Conservation (phyloP, 2,888 invertebrate genomes). For the Eumerus sabulonum region DNA sequence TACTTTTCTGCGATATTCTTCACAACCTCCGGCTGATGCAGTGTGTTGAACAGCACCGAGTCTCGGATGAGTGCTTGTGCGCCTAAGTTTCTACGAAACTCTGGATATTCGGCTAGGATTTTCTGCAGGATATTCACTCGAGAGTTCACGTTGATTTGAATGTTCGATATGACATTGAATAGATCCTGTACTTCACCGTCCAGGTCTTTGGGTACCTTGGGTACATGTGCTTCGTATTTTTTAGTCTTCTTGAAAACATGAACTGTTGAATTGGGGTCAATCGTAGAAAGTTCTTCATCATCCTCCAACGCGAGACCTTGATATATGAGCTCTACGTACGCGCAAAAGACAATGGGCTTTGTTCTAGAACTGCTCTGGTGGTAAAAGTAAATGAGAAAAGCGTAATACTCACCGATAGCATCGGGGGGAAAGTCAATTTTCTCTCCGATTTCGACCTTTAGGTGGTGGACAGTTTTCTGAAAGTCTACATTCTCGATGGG, state of each 20-base stretch:
- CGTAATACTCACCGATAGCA: slow-evolving; percentile 79
- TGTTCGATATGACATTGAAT: slow-evolving; percentile 76
- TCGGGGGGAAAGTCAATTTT: slow-evolving; percentile 80
- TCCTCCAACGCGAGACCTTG: slow-evolving; percentile 84
- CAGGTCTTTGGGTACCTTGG: slow-evolving; percentile 70
- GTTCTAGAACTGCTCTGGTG: background rate
- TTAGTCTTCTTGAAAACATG: slow-evolving; percentile 80
- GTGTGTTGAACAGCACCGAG: slow-evolving; percentile 84
- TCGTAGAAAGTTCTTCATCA: slow-evolving; percentile 80
- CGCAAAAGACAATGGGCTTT: background rate
- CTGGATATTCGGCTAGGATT: slow-evolving; percentile 84
- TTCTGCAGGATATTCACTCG: slow-evolving; percentile 81
- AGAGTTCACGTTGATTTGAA: slow-evolving; percentile 79
- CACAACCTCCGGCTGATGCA: slow-evolving; percentile 83
- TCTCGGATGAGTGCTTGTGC: slow-evolving; percentile 87
- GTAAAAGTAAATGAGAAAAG: slow-evolving; percentile 1
- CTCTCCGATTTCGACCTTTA: slow-evolving; percentile 80
- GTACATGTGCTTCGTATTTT: slow-evolving; percentile 71
- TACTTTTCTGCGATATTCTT: slow-evolving; percentile 83
- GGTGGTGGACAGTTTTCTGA: slow-evolving; percentile 80
- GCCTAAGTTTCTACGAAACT: slow-evolving; percentile 84
- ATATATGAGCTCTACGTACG: slow-evolving; percentile 82
- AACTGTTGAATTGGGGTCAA: slow-evolving; percentile 81
- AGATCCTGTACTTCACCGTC: slow-evolving; percentile 71
- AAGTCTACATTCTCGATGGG: slow-evolving; percentile 82